Conservation (phyloP, 2,888 invertebrate genomes). For the Hemaris fuciformis region DNA sequence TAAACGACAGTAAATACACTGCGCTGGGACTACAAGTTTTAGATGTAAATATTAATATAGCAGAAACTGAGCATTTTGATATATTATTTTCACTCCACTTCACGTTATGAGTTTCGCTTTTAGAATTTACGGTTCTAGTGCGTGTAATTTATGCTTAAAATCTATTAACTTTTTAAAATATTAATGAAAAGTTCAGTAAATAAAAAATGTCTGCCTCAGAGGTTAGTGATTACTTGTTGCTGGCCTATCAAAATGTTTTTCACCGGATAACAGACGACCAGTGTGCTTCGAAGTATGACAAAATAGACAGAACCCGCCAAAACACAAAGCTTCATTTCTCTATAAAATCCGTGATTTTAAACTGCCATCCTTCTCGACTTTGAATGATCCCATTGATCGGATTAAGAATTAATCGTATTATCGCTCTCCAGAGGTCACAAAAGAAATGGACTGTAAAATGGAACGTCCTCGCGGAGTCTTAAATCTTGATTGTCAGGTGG, state of each 20-base stretch:
- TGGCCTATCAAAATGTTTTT: too few species aligned
- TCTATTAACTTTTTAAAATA: too few species aligned
- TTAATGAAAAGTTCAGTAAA: too few species aligned
- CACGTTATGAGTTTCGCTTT: background rate
- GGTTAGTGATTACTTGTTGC: too few species aligned
- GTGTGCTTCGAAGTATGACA: too few species aligned
- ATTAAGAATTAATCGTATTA: constrained; percentile 70
- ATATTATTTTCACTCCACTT: background rate
- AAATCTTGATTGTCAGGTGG: constrained; percentile 69
- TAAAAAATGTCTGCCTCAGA: too few species aligned
- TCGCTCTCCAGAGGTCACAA: constrained; percentile 47
- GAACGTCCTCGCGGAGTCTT: constrained; percentile 56
- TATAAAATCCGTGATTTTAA: background rate
- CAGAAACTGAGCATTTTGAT: background rate
- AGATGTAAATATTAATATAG: background rate
- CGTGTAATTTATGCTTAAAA: background rate
- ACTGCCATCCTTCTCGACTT: background rate
- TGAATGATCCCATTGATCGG: constrained; percentile 49
- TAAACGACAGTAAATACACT: background rate
- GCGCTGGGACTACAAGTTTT: background rate
- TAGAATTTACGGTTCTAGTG: background rate
- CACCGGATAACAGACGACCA: too few species aligned
- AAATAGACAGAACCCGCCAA: too few species aligned
- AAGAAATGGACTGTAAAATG: constrained; percentile 69
- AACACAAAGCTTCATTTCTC: too few species aligned